Evolutionary conservation across 2,888 invertebrate genomes (phyloP), one percentile per base, ranked within the genome.

Genomic region (Platerodrilus igneus): DNA sequence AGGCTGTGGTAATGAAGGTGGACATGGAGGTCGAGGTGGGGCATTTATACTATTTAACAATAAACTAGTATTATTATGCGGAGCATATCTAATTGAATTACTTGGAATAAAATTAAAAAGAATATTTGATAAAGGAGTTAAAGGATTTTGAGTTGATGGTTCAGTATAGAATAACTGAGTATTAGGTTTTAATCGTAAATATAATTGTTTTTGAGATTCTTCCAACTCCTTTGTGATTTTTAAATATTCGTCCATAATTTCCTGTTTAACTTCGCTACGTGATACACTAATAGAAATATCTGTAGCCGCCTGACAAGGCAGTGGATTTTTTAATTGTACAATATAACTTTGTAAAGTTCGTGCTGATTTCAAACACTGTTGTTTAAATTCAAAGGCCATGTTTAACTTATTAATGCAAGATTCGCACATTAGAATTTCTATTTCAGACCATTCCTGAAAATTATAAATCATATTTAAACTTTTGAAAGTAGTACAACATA

Each of bases 371-470:
- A 63, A 52, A 51, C 66, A 66, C 49, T 63, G 62, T 42, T 60
- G 63, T 50, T 63, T 65, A 48, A 68, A 68, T 37, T 59, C 58
- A 48, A 63, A 64, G 1, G 64, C 62, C 33, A 57, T 55, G 43
- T 66, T 63, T 35, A 67, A 49, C 31, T 61, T 59, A 41, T 61
- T 59, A 17, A 65, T 60, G 45, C 67, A 67, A 10, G 59, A 57
- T 38, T 62, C 60, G 48, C 67, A 67, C 46, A 67, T 48, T 21
- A 64, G 45, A 25, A 66, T 60, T 43, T 62, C 62, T 46, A 56
- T 60, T 16, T 51, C 49, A 3, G 51, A 52, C 67, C 67, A 67
- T 52, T 66, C 61, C 67, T 67, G 47, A 42, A 62, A 57, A 33
- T 34, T 9, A 8, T 14, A 18, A 3, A 3, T 4, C 4, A 3